Conservation (phyloP, 2,797 vertebrate species). For the Channallabes apus region DNA sequence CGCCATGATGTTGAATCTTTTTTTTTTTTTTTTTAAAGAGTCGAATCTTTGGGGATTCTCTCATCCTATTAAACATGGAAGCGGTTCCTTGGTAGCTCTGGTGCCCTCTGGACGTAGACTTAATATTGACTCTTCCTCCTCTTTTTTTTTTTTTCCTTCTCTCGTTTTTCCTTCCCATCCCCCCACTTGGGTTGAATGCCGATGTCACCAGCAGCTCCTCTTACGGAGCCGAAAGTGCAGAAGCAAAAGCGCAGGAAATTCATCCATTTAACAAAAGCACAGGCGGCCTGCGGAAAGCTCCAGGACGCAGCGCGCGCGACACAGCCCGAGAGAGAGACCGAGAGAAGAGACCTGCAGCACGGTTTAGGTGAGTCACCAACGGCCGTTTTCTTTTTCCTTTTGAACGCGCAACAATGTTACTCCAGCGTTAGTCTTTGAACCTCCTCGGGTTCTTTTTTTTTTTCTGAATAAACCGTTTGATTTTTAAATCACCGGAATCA, state of each 20-base stretch:
- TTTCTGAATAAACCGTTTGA: neutral
- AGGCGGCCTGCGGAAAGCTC: conserved; percentile 25
- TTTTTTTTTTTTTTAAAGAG: neutral
- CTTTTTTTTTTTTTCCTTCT: conserved; percentile 24
- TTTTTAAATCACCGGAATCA: neutral
- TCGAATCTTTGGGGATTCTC: conserved; percentile 3
- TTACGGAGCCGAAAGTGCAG: conserved; percentile 53
- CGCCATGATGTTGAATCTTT: neutral
- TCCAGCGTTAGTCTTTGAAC: neutral
- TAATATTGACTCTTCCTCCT: conserved; percentile 45
- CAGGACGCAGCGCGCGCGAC: neutral
- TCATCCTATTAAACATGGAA: conserved; percentile 28
- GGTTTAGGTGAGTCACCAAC: conserved; percentile 12
- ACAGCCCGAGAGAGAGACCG: neutral
- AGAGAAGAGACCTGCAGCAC: neutral
- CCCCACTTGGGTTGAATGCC: conserved; percentile 57
- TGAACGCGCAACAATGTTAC: neutral
- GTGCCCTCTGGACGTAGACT: conserved; percentile 49
- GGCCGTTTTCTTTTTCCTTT: neutral
- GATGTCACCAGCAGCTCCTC: conserved; percentile 56
- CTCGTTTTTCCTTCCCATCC: conserved; percentile 50
- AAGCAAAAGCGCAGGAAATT: conserved; percentile 44
- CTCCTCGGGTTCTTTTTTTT: neutral
- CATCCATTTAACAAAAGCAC: conserved; percentile 44
- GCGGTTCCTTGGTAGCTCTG: conserved; percentile 50